A percentile compares a stretch with the other conserved stretches of the same genome.
These are phyloP conservation scores for Leuctra nigra DNA, from an alignment of 2,888 invertebrate species.

Conservation along the genomic window DNA sequence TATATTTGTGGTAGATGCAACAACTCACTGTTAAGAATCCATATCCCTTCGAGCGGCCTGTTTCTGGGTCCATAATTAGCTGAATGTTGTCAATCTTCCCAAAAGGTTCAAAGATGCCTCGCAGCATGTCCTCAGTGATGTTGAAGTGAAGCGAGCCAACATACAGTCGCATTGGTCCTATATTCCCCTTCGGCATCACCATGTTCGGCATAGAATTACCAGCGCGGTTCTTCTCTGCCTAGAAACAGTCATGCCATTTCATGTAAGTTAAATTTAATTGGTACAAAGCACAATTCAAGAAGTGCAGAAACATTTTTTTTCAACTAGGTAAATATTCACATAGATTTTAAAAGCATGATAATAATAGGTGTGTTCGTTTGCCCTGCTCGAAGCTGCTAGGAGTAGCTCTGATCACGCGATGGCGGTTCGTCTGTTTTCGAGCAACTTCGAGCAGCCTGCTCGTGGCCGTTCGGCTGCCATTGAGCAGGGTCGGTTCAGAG, in stretches of 20 bases:
- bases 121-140: constrained; percentile 97
- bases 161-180: constrained; percentile 93
- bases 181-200: constrained; percentile 78
- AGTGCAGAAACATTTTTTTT: no score
- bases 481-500: no score
- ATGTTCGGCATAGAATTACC: constrained; percentile 73
- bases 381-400: no score
- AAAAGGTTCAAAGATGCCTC: constrained; percentile 98
- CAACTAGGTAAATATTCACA: background rate
- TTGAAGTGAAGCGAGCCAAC: constrained; percentile 98
- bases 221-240: constrained; percentile 91
- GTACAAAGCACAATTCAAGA: background rate
- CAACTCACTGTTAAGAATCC: constrained; percentile 91
- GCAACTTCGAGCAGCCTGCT: no score
- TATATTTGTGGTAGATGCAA: no score
- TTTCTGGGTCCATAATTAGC: constrained; percentile 91
- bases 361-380: no score
- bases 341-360: background rate
- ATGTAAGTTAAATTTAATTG: background rate
- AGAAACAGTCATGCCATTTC: background rate
- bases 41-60: constrained; percentile 92
- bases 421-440: no score
- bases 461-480: no score
- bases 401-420: no score
- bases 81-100: constrained; percentile 95